These are phyloP conservation scores for Lepidocolaptes lacrymiger DNA, from an alignment of 2,797 vertebrate species.

Conservation along the genomic window DNA sequence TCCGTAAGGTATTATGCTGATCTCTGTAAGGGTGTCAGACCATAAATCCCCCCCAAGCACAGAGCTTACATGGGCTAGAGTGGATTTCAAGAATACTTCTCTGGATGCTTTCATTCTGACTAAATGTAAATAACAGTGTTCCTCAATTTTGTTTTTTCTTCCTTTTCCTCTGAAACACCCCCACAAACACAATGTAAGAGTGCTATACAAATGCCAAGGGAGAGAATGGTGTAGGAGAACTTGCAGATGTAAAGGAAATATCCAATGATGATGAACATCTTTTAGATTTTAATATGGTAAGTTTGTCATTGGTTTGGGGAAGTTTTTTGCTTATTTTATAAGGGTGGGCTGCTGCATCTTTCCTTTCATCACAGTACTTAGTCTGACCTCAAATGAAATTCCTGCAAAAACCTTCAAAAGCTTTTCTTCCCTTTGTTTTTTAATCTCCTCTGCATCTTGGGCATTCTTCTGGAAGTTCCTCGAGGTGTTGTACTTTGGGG, in stretches of 20 bases:
- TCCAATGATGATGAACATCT: constrained; percentile 77
- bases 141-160: constrained; percentile 72
- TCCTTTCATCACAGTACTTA: background rate
- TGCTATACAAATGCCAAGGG: constrained; percentile 78
- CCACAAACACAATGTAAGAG: constrained; percentile 74
- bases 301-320: constrained; percentile 49
- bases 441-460: background rate
- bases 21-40: background rate
- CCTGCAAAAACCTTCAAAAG: background rate
- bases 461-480: background rate
- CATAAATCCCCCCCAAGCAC: background rate
- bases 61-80: background rate
- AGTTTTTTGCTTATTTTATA: constrained; percentile 4
- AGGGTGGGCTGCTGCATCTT: background rate
- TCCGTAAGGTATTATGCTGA: background rate
- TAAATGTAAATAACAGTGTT: constrained; percentile 48
- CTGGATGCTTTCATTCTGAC: background rate
- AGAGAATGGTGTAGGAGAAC: constrained; percentile 78
- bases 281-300: constrained; percentile 85
- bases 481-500: background rate
- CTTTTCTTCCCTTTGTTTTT: constrained; percentile 23
- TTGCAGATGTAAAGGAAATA: constrained; percentile 76
- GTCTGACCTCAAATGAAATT: background rate
- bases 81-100: constrained; percentile 7
- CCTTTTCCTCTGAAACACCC: constrained; percentile 44